Evolutionary conservation across 1,140 invertebrate species (phyloP), one percentile per base, ranked within the genome.

Genomic region (Odontomachus brunneus): DNA sequence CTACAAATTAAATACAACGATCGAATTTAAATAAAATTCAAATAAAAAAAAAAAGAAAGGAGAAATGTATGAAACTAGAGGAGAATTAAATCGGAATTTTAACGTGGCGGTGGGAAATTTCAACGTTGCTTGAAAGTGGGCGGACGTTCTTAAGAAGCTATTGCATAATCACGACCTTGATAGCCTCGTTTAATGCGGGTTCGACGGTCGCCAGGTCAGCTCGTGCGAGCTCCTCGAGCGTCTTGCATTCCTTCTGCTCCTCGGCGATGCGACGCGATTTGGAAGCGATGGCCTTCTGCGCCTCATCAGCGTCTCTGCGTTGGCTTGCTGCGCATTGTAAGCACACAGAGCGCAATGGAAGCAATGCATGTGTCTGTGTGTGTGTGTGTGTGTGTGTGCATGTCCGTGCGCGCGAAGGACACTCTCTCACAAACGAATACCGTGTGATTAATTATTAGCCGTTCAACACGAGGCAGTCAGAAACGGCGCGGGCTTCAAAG

Each of bases 171-270:
- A 44, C 12, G 82, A 97, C 97, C 93, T 95, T 95, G 83, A 97
- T 96, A 55, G 97, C 97, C 91, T 97, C 97, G 60, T 98, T 95
- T 1, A 98, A 92, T 4, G 97, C 97, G 1, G 97, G 98, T 94
- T 98, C 96, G n/a, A 97, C 97, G 88, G 96, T 96, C 84, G 96
- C 96, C 19, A 98, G 93, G 94, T 98, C 97, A 33, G 96, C 95
- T 90, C 97, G 96, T 49, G 97, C 97, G 17, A 97, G 94, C 78
- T 96, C 96, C 0, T 97, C 97, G 89, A 98, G 95, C 90, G 96
- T 95, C 92, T 97, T 96, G 92, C 97, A 98, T 86, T 96, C 96
- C 9, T 95, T 94, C 91, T 98, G 97, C 91, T 98, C 97, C 89
- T 97, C 96, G 49, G 93, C 95, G 59, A 98, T 98, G 92, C 96